Evolutionary conservation across 2,113 vertebrate species (phyloP), one percentile per base, ranked within the genome.

Genomic region (Maccullochella peelii): DNA sequence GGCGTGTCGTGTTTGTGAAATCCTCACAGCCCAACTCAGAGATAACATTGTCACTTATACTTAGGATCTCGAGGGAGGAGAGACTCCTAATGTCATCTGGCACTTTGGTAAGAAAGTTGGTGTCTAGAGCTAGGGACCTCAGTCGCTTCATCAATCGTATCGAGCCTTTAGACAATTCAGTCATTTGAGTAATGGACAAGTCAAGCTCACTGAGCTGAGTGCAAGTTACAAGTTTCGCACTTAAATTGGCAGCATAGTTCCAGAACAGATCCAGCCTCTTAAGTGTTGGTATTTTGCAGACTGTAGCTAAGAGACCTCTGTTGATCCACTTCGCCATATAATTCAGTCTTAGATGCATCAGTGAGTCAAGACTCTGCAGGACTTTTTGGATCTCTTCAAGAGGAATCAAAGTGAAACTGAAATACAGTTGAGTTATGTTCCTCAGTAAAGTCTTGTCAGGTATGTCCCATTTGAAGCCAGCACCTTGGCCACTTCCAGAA

Each of bases 251-350:
- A 1, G 55, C 18, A 8, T 59, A 0, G 18, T 76, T 87, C 5
- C 1, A 11, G 20, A 0, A 71, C 33, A 88, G 55, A 21, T 77
- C 76, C 0, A 88, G 61, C 12, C 2, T 76, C 0, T 23, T 57
- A 2, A 88, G 71, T 36, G 79, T 73, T 0, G 75, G 66, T 50
- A 82, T 79, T 21, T 30, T 50, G 11, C 86, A 88, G 30, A 82
- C 71, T 0, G 40, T 72, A 6, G 47, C 59, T 36, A 88, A 36
- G 12, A 88, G 49, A 21, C 71, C 79, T 5, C 1, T 30, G 1
- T 25, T 2, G 44, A 85, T 33, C 3, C 5, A 49, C 0, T 7
- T 12, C 1, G 33, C 2, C 52, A 85, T 38, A 5, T 50, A 52
- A 61, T 52, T n/a, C 6, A 88, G 4, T 6, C 25, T 61, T 1